phyloP scores from a whole-genome alignment of 2,888 invertebrate genomes.

The Mythimna impura region DNA sequence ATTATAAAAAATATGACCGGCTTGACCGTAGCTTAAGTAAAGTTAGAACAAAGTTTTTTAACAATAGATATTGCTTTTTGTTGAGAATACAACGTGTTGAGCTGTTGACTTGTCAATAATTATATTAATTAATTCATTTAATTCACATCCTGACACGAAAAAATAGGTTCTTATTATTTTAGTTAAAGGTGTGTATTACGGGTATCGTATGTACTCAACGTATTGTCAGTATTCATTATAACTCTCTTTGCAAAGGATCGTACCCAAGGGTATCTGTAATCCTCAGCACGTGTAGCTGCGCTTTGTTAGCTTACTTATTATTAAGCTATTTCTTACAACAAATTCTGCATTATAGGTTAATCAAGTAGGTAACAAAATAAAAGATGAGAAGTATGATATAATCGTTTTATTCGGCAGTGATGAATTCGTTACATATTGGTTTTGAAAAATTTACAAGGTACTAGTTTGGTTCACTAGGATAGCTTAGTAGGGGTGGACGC shows the following conservation, averaged over 20 bases:
- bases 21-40: not conserved
- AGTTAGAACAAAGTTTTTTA: not conserved
- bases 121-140: not conserved
- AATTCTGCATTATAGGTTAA: not conserved
- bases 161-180: not conserved
- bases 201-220: not conserved
- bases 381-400: conserved; percentile 36
- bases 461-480: conserved; percentile 18
- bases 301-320: not conserved
- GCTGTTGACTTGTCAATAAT: not conserved
- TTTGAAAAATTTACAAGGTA: conserved; percentile 18
- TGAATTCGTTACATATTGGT: conserved; percentile 49
- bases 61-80: not conserved
- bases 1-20: conserved; percentile 1
- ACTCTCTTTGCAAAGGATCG: not conserved
- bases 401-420: conserved; percentile 75
- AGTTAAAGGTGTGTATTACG: not conserved
- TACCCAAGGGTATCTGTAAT: not conserved
- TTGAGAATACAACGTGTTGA: not conserved
- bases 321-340: not conserved
- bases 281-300: not conserved
- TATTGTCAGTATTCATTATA: not conserved
- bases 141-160: not conserved
- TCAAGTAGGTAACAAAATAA: conserved; percentile 30
- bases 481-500: conserved; percentile 81